A percentile compares a stretch with the other conserved stretches of the same genome.
phyloP scores from a whole-genome alignment of 2,888 invertebrate genomes.

The Lypha dubia region DNA sequence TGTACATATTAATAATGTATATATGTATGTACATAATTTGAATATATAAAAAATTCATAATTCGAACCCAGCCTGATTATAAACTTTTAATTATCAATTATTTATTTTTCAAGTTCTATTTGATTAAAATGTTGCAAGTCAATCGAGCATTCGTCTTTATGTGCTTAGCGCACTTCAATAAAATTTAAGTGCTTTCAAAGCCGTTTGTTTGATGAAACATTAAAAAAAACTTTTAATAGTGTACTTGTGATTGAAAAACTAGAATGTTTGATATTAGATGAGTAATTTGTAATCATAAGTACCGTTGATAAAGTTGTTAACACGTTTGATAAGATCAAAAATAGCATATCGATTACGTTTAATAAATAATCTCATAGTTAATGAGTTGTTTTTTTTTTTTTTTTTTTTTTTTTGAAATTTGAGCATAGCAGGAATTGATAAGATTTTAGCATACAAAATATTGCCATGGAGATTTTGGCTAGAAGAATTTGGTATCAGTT shows the following conservation, averaged over 20 bases:
- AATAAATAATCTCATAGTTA: not conserved
- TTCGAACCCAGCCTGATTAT: no score
- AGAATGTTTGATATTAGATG: not conserved
- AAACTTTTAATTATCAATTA: no score
- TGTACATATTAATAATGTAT: no score
- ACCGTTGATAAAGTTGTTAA: slow-evolving; percentile 30
- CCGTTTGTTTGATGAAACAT: not conserved
- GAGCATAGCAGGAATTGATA: slow-evolving; percentile 47
- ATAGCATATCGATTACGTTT: not conserved
- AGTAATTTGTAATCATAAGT: slow-evolving; percentile 10
- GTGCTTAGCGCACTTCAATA: not conserved
- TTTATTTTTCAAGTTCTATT: not conserved
- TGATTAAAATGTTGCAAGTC: not conserved
- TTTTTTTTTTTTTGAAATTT: not conserved
- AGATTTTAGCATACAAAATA: slow-evolving; percentile 28
- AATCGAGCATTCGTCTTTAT: not conserved
- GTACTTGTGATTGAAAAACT: not conserved
- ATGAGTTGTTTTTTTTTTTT: not conserved
- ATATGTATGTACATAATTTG: no score
- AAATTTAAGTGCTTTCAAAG: not conserved
- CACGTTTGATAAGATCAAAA: slow-evolving; percentile 50
- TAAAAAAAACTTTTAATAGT: not conserved
- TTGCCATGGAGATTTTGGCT: slow-evolving; percentile 47
- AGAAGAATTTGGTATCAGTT: slow-evolving; percentile 63
- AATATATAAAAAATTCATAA: no score